phyloP scores from a whole-genome alignment of 2,888 invertebrate genomes.

The Drosophila niveifrons region DNA sequence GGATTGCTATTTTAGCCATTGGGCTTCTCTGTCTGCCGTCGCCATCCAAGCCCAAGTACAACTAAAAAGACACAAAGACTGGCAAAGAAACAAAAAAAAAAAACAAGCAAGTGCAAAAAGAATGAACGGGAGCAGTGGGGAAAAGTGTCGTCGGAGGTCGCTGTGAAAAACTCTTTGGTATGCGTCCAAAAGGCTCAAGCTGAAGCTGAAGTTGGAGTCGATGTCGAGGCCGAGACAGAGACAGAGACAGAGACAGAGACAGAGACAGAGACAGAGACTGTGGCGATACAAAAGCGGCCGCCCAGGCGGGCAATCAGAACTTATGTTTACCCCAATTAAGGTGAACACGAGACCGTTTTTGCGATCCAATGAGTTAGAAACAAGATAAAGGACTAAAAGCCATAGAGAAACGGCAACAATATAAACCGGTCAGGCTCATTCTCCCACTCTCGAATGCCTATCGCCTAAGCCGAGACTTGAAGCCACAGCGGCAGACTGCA shows the following conservation, averaged over 20 bases:
- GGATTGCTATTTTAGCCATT: constrained; percentile 31
- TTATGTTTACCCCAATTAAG: constrained; percentile 83
- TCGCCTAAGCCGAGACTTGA: constrained; percentile 18
- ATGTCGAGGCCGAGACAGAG: too few relatives aligned
- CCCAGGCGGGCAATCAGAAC: constrained; percentile 74
- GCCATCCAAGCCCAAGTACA: constrained; percentile 29
- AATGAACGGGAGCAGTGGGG: not conserved
- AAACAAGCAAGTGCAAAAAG: not conserved
- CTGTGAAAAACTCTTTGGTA: constrained; percentile 55
- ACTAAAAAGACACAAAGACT: constrained; percentile 29
- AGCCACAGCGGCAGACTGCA: constrained; percentile 35
- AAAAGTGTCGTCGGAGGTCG: constrained; percentile 16
- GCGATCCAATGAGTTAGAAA: constrained; percentile 84
- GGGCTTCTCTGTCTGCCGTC: constrained; percentile 26
- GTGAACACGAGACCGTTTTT: constrained; percentile 83
- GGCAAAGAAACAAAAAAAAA: not conserved
- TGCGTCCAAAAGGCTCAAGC: constrained; percentile 23
- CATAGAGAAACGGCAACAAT: constrained; percentile 66
- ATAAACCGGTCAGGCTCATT: constrained; percentile 55
- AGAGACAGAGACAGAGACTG: too few relatives aligned
- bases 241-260: too few relatives aligned
- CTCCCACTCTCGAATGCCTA: not conserved
- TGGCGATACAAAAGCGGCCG: constrained; percentile 44
- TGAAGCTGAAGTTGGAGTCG: not conserved
- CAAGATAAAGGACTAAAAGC: constrained; percentile 83